Conservation (phyloP, 2,797 vertebrate genomes). For the Silurus lanzhouensis region DNA sequence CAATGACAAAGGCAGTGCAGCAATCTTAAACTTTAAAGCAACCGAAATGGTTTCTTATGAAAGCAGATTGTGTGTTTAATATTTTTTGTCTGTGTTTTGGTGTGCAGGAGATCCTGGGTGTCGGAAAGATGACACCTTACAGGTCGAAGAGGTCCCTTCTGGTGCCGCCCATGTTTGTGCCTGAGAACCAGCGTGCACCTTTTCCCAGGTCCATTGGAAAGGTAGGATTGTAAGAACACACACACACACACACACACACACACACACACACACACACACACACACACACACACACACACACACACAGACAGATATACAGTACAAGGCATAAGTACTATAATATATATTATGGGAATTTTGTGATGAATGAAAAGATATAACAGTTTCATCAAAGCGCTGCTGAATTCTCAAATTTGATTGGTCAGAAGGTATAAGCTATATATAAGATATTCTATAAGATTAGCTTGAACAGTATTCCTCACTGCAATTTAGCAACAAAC, state of each 20-base stretch:
- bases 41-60: not conserved
- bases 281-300: not conserved
- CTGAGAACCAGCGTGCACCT: conserved; percentile 90
- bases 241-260: too few relatives aligned
- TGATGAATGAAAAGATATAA: not conserved
- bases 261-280: not conserved
- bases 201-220: conserved; percentile 88
- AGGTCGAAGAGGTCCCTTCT: conserved; percentile 90
- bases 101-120: conserved; percentile 82
- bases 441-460: not conserved
- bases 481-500: not conserved
- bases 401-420: conserved; percentile 9
- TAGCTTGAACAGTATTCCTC: not conserved
- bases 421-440: not conserved
- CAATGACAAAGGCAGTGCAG: not conserved
- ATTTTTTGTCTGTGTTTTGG: conserved; percentile 26
- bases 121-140: conserved; percentile 72
- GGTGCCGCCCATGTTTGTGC: conserved; percentile 85
- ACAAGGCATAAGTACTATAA: not conserved
- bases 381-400: not conserved
- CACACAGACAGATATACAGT: too few relatives aligned
- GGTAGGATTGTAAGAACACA: conserved; percentile 75
- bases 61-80: not conserved
- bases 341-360: not conserved
- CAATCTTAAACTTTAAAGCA: not conserved